phyloP scores from a whole-genome alignment of 2,113 vertebrate genomes.

The Noturus placidus region DNA sequence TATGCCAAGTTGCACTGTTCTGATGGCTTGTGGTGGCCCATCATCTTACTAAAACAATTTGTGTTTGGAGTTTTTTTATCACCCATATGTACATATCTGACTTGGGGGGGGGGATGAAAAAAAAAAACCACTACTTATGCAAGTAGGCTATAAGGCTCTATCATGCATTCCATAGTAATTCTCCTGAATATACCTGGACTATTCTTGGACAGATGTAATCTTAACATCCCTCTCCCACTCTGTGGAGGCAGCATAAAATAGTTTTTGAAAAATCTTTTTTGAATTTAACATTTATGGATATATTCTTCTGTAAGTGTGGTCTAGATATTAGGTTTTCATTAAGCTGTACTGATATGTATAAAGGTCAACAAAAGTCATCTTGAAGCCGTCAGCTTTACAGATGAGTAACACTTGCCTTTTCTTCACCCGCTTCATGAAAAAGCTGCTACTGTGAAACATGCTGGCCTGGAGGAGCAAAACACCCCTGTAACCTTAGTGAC shows the following conservation, averaged over 20 bases:
- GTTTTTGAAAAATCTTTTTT: not conserved
- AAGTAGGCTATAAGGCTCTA: not conserved
- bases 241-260: not conserved
- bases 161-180: not conserved
- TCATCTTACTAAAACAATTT: not conserved
- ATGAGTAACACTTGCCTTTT: not conserved
- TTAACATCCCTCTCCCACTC: not conserved
- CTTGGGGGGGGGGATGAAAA: no score
- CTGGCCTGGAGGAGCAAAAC: slow-evolving; percentile 35
- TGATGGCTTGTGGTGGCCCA: not conserved
- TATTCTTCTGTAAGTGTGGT: not conserved
- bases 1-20: not conserved
- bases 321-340: not conserved
- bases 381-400: not conserved
- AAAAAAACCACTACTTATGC: not conserved
- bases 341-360: not conserved
- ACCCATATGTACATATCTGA: not conserved
- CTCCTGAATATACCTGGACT: not conserved
- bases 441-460: slow-evolving; percentile 16
- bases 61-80: not conserved
- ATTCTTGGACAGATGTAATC: not conserved
- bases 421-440: not conserved
- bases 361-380: slow-evolving; percentile 27
- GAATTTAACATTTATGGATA: not conserved
- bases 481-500: slow-evolving; percentile 42